Evolutionary conservation across 2,113 vertebrate species (phyloP), one percentile per base, ranked within the genome.

Genomic region (Leucopsar rothschildi): DNA sequence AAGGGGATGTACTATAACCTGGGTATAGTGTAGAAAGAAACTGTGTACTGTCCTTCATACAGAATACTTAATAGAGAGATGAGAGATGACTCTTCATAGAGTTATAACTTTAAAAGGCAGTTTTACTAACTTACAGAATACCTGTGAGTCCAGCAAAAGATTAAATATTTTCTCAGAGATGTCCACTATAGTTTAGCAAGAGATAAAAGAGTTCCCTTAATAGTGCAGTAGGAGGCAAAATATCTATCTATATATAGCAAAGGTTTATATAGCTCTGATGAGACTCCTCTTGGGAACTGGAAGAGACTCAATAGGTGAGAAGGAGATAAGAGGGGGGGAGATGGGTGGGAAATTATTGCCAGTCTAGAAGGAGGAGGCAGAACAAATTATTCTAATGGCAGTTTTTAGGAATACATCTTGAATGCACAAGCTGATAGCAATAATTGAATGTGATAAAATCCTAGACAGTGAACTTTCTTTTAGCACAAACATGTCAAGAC

Each of bases 121-220:
- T 89, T 93, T 96, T 95, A 96, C 90, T 90, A 92, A 95, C 94
- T 94, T 93, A 82, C 39, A 84, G 86, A 94, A 90, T 80, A 93
- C 47, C 73, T 91, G 10, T 79, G 92, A 92, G 90, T 93, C 84
- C 95, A 94, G 79, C 13, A 86, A 90, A 94, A 80, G 70, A 94
- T 94, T 91, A 95, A 95, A 77, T 82, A 85, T 86, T 88, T 72
- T 96, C 86, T 96, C 35, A 79, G 82, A 86, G 70, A 96, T 91
- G 91, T 95, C 95, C 93, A 89, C 92, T 90, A 47, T 47, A 93
- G 50, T 94, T 92, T 92, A 93, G 84, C 42, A 68, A 92, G 78
- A 94, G 79, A 95, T 96, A 86, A 96, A 96, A 95, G 47, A 90
- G 88, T 91, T 96, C 86, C 90, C 97, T 95, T 96, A 96, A 95